phyloP scores from a whole-genome alignment of 2,113 vertebrate species.

The Procavia capensis region DNA sequence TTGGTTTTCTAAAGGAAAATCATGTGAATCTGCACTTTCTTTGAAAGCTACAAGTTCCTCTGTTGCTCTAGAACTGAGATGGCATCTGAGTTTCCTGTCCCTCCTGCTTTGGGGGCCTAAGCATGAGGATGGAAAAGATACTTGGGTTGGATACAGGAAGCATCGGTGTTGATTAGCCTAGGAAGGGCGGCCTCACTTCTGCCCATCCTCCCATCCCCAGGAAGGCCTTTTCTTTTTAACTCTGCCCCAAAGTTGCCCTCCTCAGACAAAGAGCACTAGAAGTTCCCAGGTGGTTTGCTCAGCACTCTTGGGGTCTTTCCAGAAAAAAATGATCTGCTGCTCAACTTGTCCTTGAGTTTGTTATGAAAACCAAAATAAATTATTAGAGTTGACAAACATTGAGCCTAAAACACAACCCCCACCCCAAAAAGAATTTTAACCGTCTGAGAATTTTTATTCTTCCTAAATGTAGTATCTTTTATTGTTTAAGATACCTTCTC shows the following conservation, averaged over 20 bases:
- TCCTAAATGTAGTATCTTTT: constrained; percentile 5
- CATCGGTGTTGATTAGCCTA: not conserved
- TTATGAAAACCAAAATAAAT: constrained; percentile 62
- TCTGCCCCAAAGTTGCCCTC: not conserved
- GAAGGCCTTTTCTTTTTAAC: not conserved
- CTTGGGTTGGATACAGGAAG: not conserved
- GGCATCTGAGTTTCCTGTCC: not conserved
- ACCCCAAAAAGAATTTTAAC: not conserved
- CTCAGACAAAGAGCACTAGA: not conserved
- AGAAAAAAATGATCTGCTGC: not conserved
- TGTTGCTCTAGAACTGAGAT: not conserved
- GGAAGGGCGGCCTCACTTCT: not conserved
- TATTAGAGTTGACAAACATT: not conserved
- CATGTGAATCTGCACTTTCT: not conserved
- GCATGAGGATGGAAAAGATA: not conserved
- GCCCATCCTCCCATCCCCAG: not conserved
- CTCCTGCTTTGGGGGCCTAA: not conserved
- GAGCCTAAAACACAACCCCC: not conserved
- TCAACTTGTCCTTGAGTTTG: not conserved
- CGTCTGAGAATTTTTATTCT: constrained; percentile 20
- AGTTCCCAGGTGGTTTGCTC: not conserved
- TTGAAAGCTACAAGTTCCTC: not conserved
- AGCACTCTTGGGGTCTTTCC: not conserved
- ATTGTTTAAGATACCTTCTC: constrained; percentile 29
- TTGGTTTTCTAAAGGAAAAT: not conserved